phyloP scores from a whole-genome alignment of 2,888 invertebrate genomes.

The Tetanocera ferruginea region DNA sequence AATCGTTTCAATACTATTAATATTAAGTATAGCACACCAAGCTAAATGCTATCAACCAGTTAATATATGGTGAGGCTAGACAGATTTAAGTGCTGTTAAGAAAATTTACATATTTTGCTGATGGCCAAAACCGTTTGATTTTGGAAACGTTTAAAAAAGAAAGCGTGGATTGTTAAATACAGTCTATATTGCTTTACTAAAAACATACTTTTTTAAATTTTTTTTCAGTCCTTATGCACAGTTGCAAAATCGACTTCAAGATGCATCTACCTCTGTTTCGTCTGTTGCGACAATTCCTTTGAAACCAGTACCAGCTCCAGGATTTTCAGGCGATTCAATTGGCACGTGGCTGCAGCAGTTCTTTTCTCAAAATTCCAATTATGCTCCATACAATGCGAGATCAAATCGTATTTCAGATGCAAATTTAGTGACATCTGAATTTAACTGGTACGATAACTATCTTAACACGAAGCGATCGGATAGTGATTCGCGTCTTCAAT shows the following conservation, averaged over 20 bases:
- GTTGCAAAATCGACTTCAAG: neutral
- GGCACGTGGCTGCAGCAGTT: neutral
- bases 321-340: neutral
- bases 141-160: too few species aligned
- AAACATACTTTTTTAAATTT: neutral
- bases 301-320: neutral
- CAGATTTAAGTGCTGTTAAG: too few species aligned
- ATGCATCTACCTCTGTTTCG: neutral
- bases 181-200: too few species aligned
- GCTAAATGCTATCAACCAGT: neutral
- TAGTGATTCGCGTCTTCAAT: constrained; percentile 36
- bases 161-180: too few species aligned
- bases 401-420: neutral
- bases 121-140: neutral
- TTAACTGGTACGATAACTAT: too few species aligned
- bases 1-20: neutral
- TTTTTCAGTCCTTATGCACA: constrained; percentile 7
- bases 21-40: constrained; percentile 2
- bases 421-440: neutral
- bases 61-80: neutral
- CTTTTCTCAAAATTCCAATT: neutral
- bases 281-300: neutral
- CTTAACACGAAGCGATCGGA: neutral
- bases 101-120: neutral
- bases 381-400: neutral